Evolutionary conservation across 2,797 vertebrate genomes (phyloP), one percentile per base, ranked within the genome.

Genomic region (Clamator glandarius): DNA sequence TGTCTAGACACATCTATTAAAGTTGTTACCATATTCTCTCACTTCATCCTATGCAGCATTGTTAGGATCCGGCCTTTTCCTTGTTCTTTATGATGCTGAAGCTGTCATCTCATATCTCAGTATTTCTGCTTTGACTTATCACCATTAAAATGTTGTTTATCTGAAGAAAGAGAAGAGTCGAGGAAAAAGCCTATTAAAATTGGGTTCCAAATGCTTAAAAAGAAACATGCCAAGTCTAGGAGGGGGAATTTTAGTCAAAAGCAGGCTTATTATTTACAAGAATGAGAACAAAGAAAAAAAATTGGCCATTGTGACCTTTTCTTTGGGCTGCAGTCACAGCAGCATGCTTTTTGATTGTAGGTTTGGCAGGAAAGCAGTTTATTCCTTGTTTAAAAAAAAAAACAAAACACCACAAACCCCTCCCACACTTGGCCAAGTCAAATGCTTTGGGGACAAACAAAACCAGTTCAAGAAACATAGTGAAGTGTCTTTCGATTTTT

Each of bases 361-460:
- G 46, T 87, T 94, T 92, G 89, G 68, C 90, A 89, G 39, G 57
- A 46, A 87, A 62, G 67, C 35, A 90, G 75, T 80, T 95, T 85
- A 84, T 93, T 95, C 77, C 87, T 82, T 76, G 36, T 69, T 85
- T 92, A 20, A 20, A 81, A 82, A 84, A 84, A 23, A 84, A 82
- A 84, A 83, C 72, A 85, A 33, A 1, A 18, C 42, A 44, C 42
- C 42, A 9, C 8, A 58, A 74, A n/a, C 79, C 91, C 64, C 77
- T 94, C 57, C 88, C 78, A 70, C 11, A 64, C 54, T 92, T 91
- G 80, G 63, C 67, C 14, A 35, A 50, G 52, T 35, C 52, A 50
- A 63, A 94, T 51, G 52, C 63, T 93, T 93, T 92, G 69, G 81
- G 33, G 77, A 87, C 72, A 93, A 88, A 84, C 82, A 84, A 93